These are phyloP conservation scores for Drosophila bocqueti DNA, from an alignment of 1,140 invertebrate genomes.

Conservation along the genomic window DNA sequence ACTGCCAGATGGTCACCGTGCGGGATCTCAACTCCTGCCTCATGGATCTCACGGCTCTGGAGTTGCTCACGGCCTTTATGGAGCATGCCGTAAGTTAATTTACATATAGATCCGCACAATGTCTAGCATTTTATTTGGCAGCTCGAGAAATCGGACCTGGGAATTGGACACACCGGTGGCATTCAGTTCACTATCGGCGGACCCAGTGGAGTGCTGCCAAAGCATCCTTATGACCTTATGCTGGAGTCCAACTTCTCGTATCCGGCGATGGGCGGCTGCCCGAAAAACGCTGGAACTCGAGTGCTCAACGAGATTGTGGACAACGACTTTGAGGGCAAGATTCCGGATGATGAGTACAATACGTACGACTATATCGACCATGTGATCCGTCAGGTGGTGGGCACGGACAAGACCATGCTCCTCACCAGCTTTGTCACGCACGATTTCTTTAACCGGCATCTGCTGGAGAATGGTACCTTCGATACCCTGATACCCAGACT, in stretches of 20 bases:
- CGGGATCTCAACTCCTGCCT: slow-evolving; percentile 76
- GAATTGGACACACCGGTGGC: slow-evolving; percentile 80
- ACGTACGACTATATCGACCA: slow-evolving; percentile 79
- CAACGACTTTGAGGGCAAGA: slow-evolving; percentile 79
- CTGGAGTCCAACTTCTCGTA: slow-evolving; percentile 78
- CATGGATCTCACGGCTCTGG: slow-evolving; percentile 72
- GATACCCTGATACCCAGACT: slow-evolving; percentile 70
- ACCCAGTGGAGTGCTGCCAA: slow-evolving; percentile 75
- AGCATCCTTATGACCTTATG: slow-evolving; percentile 81
- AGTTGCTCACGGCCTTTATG: slow-evolving; percentile 78
- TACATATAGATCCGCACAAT: too few species aligned
- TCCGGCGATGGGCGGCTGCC: slow-evolving; percentile 79
- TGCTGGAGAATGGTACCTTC: slow-evolving; percentile 82
- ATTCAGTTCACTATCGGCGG: slow-evolving; percentile 84
- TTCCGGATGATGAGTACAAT: slow-evolving; percentile 77
- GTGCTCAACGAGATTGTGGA: slow-evolving; percentile 81
- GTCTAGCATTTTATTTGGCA: slow-evolving; percentile 1
- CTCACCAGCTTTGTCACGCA: slow-evolving; percentile 81
- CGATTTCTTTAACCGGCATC: slow-evolving; percentile 77
- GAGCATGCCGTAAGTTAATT: slow-evolving; percentile 68
- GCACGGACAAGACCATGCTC: slow-evolving; percentile 80
- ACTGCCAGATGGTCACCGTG: slow-evolving; percentile 75
- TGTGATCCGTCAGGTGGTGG: slow-evolving; percentile 74
- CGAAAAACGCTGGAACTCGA: slow-evolving; percentile 76
- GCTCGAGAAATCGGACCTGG: slow-evolving; percentile 79